phyloP scores from a whole-genome alignment of 1,140 invertebrate species.

The Drosophila pseudoobscura region DNA sequence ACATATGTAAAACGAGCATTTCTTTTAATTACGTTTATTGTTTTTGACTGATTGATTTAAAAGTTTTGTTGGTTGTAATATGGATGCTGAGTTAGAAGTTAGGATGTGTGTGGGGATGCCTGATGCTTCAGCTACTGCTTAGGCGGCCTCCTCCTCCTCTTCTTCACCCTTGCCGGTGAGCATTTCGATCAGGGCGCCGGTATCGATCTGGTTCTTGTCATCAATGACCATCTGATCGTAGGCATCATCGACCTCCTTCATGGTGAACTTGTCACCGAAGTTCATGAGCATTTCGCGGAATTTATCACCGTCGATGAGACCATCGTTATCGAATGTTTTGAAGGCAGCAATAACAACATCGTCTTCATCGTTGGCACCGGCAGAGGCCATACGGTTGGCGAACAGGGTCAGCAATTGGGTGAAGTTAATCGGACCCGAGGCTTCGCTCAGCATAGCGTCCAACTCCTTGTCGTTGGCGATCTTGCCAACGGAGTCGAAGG shows the following conservation, averaged over 20 bases:
- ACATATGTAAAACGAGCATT: constrained; percentile 82
- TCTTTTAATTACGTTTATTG: constrained; percentile 83
- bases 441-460: constrained; percentile 95
- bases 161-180: constrained; percentile 92
- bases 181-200: constrained; percentile 92
- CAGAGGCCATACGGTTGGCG: constrained; percentile 93
- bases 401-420: constrained; percentile 96
- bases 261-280: constrained; percentile 98
- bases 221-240: constrained; percentile 98
- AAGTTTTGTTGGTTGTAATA: constrained; percentile 62
- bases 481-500: constrained; percentile 97
- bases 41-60: constrained; percentile 78
- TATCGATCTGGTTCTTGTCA: constrained; percentile 96
- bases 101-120: constrained; percentile 68
- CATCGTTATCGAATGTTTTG: constrained; percentile 96
- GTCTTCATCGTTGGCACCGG: constrained; percentile 94
- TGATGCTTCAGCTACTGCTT: constrained; percentile 36
- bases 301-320: constrained; percentile 94
- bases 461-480: constrained; percentile 95
- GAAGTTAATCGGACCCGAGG: constrained; percentile 97
- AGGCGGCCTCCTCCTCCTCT: constrained; percentile 88
- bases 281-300: constrained; percentile 97
- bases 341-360: constrained; percentile 97
- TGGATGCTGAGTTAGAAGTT: constrained; percentile 81
- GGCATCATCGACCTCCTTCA: constrained; percentile 96